Percentiles rank a stretch among this genome's conserved stretches.
phyloP scores from a whole-genome alignment of 2,888 invertebrate genomes.

The Scelioninae gen. 1 region DNA sequence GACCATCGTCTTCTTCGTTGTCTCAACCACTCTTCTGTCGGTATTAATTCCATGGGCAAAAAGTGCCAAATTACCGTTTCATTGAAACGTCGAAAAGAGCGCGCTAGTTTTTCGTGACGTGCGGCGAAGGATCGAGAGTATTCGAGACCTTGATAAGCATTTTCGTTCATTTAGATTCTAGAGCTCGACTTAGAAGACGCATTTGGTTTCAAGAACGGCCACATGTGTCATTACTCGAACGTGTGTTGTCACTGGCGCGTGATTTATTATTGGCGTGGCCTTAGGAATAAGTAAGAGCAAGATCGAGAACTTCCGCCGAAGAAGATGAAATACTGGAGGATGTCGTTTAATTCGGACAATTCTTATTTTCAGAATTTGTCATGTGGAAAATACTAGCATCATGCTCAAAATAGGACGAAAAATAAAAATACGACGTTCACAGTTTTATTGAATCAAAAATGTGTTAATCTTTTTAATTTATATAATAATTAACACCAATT shows the following conservation, averaged over 20 bases:
- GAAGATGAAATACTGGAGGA: constrained; percentile 48
- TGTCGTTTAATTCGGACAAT: constrained; percentile 15
- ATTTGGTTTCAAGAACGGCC: constrained; percentile 62
- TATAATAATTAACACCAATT: too few relatives aligned
- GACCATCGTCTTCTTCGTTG: constrained; percentile 4
- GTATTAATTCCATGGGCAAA: constrained; percentile 21
- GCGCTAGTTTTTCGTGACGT: constrained; percentile 4
- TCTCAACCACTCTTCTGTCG: background rate
- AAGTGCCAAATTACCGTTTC: constrained; percentile 21
- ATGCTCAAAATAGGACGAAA: too few relatives aligned
- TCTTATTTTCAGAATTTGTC: constrained; percentile 1
- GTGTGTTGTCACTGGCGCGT: constrained; percentile 60
- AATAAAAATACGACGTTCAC: too few relatives aligned
- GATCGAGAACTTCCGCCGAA: constrained; percentile 65
- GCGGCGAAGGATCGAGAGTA: too few relatives aligned
- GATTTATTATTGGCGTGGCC: constrained; percentile 62
- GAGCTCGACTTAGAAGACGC: constrained; percentile 52
- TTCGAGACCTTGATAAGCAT: constrained; percentile 60
- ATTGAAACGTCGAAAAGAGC: constrained; percentile 27
- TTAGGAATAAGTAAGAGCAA: constrained; percentile 62
- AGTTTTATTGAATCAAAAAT: too few relatives aligned
- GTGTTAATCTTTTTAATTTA: too few relatives aligned
- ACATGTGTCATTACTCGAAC: constrained; percentile 60
- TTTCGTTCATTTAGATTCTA: constrained; percentile 63
- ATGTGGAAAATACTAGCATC: too few relatives aligned